A percentile compares a stretch with the other conserved stretches of the same genome.
phyloP scores from a whole-genome alignment of 2,888 invertebrate species.

The Pristionchus japonicus region DNA sequence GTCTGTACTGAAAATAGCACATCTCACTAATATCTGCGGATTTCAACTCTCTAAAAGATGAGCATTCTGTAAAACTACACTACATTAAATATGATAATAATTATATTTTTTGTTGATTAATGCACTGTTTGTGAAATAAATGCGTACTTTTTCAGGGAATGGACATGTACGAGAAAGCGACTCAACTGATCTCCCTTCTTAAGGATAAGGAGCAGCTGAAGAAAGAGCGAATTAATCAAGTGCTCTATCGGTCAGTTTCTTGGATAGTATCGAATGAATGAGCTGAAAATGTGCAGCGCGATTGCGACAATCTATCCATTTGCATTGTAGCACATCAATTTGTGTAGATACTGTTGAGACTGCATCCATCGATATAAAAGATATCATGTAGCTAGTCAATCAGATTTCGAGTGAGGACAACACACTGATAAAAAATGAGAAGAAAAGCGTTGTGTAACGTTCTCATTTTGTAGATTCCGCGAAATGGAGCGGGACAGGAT shows the following conservation, averaged over 20 bases:
- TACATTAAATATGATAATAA: not conserved
- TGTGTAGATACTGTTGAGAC: too few relatives aligned
- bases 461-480: too few relatives aligned
- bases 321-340: too few relatives aligned
- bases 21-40: not conserved
- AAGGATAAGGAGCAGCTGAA: conserved; percentile 96
- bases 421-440: too few relatives aligned
- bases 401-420: too few relatives aligned
- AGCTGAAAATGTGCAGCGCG: too few relatives aligned
- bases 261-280: too few relatives aligned
- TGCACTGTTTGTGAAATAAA: not conserved
- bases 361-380: too few relatives aligned
- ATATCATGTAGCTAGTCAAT: too few relatives aligned
- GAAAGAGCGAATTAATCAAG: conserved; percentile 93
- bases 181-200: conserved; percentile 91
- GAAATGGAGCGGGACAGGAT: too few relatives aligned
- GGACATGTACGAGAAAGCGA: conserved; percentile 97
- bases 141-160: conserved; percentile 81
- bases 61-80: not conserved
- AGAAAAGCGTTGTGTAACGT: too few relatives aligned
- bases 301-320: too few relatives aligned
- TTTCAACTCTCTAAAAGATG: not conserved
- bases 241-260: conserved; percentile 85
- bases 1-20: not conserved
- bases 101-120: not conserved